Evolutionary conservation across 2,113 vertebrate genomes (phyloP).

Genomic region (Cyanistes caeruleus): DNA sequence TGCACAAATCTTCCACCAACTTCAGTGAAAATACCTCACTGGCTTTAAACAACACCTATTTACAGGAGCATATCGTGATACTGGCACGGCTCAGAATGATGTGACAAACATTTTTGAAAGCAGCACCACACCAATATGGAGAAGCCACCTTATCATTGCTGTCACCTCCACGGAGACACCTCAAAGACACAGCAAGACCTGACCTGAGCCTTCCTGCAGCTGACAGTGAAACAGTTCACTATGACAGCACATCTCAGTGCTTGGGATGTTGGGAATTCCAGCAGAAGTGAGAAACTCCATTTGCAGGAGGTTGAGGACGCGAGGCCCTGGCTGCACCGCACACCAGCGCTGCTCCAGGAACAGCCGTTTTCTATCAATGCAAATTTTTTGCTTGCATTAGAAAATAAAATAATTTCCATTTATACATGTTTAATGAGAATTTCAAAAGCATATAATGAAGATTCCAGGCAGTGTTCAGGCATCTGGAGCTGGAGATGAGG

Average conservation of each 20-base stretch:
- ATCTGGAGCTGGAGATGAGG: neutral
- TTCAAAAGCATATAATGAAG: neutral
- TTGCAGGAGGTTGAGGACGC: neutral
- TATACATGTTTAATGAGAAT: slow-evolving; percentile 48
- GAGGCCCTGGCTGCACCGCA: neutral
- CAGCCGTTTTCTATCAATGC: neutral
- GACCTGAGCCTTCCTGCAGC: neutral
- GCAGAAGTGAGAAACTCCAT: neutral
- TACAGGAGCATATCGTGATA: rapidly evolving
- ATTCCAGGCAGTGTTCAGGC: neutral
- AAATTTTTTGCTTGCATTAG: slow-evolving; percentile 1
- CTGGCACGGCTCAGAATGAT: rapidly evolving
- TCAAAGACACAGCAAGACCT: neutral
- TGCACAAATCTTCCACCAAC: neutral
- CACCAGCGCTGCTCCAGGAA: neutral
- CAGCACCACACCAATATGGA: rapidly evolving
- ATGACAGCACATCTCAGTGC: rapidly evolving
- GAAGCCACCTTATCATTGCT: neutral
- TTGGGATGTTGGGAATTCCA: neutral
- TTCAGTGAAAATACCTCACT: neutral
- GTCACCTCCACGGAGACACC: neutral
- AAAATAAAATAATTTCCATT: slow-evolving; percentile 49
- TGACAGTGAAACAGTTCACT: rapidly evolving
- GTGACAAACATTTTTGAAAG: neutral
- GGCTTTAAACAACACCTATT: neutral